phyloP scores from a whole-genome alignment of 2,797 vertebrate genomes.

The Odontamblyopus rebecca region DNA sequence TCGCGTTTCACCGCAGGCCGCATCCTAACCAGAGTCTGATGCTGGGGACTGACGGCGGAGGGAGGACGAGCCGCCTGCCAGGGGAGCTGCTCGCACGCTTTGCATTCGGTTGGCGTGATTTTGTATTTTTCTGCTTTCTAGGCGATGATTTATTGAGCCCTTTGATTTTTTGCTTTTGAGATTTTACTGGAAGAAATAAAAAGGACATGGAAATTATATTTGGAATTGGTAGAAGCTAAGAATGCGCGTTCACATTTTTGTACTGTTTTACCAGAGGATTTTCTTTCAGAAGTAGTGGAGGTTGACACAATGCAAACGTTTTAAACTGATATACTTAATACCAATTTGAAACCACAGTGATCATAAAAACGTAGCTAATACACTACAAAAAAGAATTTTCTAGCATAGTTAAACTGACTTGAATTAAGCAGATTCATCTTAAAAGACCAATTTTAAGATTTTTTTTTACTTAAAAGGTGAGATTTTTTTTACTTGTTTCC shows the following conservation, averaged over 20 bases:
- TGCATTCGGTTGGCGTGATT: constrained; percentile 28
- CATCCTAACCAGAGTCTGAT: constrained; percentile 61
- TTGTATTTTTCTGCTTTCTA: constrained; percentile 22
- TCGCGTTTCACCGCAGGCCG: constrained; percentile 65
- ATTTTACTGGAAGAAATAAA: constrained; percentile 23
- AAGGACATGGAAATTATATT: constrained; percentile 17
- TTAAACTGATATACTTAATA: too few relatives aligned
- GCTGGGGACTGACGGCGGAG: constrained; percentile 65
- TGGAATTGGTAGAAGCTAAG: neutral
- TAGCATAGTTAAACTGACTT: too few relatives aligned
- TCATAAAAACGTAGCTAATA: too few relatives aligned
- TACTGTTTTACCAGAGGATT: neutral
- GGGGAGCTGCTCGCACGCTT: constrained; percentile 34
- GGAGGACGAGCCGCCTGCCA: constrained; percentile 46
- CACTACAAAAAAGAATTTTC: too few relatives aligned
- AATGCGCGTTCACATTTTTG: neutral
- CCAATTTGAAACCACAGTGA: too few relatives aligned
- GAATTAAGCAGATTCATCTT: too few relatives aligned
- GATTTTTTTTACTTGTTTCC: too few relatives aligned
- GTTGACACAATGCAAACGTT: neutral
- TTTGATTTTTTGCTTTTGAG: constrained; percentile 34
- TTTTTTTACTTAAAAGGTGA: too few relatives aligned
- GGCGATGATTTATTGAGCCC: constrained; percentile 42
- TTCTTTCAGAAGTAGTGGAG: neutral
- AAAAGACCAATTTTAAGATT: too few relatives aligned